phyloP scores from a whole-genome alignment of 2,113 vertebrate genomes.

The Anolis sagrei region DNA sequence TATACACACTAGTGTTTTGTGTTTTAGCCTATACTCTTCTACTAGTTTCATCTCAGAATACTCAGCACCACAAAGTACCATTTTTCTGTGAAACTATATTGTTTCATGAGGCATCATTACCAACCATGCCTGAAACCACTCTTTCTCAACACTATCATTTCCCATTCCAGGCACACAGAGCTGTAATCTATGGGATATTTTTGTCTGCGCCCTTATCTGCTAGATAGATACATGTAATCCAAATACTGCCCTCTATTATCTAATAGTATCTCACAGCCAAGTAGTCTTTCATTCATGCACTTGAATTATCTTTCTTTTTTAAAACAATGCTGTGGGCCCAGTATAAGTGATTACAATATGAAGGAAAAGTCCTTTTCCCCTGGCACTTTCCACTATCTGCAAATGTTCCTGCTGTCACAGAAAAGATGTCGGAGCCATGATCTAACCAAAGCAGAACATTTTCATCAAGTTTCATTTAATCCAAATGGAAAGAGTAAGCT shows the following conservation, averaged over 20 bases:
- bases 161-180: background rate
- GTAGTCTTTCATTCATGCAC: background rate
- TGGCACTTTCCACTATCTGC: background rate
- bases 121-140: background rate
- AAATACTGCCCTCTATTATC: background rate
- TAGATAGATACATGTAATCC: background rate
- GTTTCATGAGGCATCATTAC: background rate
- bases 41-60: background rate
- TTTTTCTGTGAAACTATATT: background rate
- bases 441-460: background rate
- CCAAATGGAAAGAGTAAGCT: background rate
- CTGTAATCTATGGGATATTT: conserved; percentile 8
- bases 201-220: background rate
- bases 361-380: too few relatives aligned
- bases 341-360: background rate
- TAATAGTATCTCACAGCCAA: conserved; percentile 5
- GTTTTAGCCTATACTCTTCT: background rate
- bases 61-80: background rate
- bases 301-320: background rate
- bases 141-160: background rate
- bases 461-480: too few relatives aligned
- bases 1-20: background rate
- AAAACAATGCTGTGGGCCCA: background rate
- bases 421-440: background rate
- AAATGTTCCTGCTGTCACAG: background rate